Conservation (phyloP, 1,140 invertebrate genomes). For the Mylabris phalerata region DNA sequence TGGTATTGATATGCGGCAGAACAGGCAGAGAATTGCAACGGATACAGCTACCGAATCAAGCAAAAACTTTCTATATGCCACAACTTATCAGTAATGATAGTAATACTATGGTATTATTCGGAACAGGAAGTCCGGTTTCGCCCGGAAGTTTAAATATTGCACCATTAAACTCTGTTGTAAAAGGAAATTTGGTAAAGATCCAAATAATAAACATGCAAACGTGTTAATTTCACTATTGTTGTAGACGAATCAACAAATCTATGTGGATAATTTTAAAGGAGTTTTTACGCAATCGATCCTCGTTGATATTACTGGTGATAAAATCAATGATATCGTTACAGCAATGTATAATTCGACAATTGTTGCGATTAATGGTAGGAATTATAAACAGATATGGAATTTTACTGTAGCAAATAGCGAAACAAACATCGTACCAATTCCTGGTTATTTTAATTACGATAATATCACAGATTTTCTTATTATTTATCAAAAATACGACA, state of each 20-base stretch:
- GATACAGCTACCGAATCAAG: constrained; percentile 57
- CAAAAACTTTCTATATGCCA: constrained; percentile 69
- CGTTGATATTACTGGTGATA: constrained; percentile 68
- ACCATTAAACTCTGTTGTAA: constrained; percentile 22
- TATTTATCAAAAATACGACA: constrained; percentile 56
- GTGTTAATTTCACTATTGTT: background rate
- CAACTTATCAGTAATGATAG: constrained; percentile 51
- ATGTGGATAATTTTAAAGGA: constrained; percentile 45
- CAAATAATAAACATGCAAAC: background rate
- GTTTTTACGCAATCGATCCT: constrained; percentile 62
- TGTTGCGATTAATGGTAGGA: constrained; percentile 64
- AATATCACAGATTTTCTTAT: constrained; percentile 76
- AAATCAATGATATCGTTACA: constrained; percentile 64
- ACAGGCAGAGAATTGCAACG: constrained; percentile 57
- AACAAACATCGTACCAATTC: constrained; percentile 65
- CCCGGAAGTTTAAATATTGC: constrained; percentile 53
- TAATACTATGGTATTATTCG: constrained; percentile 51
- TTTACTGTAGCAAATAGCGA: constrained; percentile 57
- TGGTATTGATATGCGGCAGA: constrained; percentile 65
- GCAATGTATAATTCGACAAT: constrained; percentile 68
- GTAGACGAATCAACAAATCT: constrained; percentile 34
- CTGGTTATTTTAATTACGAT: constrained; percentile 76
- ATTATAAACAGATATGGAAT: constrained; percentile 64
- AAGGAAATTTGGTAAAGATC: constrained; percentile 30
- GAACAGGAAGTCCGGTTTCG: constrained; percentile 68